These are phyloP conservation scores for Agrypnia vestita DNA, from an alignment of 1,140 invertebrate species.

Conservation along the genomic window DNA sequence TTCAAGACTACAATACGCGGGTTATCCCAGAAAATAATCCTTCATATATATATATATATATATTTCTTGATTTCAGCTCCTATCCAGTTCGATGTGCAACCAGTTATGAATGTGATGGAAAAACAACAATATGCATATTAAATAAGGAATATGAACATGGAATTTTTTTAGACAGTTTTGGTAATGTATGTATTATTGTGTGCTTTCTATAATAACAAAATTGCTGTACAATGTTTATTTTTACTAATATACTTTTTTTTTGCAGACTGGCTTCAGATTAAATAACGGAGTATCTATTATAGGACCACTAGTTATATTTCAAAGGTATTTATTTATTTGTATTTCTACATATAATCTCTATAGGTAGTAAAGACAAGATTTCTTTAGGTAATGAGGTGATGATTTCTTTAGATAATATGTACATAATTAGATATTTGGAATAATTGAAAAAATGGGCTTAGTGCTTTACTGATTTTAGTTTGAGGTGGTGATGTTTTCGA, in stretches of 20 bases:
- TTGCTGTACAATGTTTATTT: background rate
- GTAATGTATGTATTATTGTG: constrained; percentile 46
- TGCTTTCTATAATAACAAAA: too few relatives aligned
- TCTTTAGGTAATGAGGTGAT: too few relatives aligned
- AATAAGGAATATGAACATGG: constrained; percentile 48
- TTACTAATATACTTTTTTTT: constrained; percentile 10
- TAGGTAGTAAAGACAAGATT: too few relatives aligned
- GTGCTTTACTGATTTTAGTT: too few relatives aligned
- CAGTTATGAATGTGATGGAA: constrained; percentile 48
- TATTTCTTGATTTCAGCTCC: constrained; percentile 12
- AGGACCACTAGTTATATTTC: constrained; percentile 52
- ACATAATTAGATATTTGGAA: too few relatives aligned
- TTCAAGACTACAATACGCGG: too few relatives aligned
- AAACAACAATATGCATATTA: constrained; percentile 44
- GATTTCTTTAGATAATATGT: too few relatives aligned
- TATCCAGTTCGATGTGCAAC: background rate
- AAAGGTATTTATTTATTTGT: constrained; percentile 39
- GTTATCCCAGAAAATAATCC: too few relatives aligned
- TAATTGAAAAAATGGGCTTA: too few relatives aligned
- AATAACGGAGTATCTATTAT: constrained; percentile 48
- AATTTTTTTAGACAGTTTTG: constrained; percentile 46
- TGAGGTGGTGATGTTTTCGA: too few relatives aligned
- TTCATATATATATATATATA: background rate
- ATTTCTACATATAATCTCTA: background rate
- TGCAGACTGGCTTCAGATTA: constrained; percentile 53